Conservation (phyloP, 2,797 vertebrate genomes). For the Bovichtus variegatus region DNA sequence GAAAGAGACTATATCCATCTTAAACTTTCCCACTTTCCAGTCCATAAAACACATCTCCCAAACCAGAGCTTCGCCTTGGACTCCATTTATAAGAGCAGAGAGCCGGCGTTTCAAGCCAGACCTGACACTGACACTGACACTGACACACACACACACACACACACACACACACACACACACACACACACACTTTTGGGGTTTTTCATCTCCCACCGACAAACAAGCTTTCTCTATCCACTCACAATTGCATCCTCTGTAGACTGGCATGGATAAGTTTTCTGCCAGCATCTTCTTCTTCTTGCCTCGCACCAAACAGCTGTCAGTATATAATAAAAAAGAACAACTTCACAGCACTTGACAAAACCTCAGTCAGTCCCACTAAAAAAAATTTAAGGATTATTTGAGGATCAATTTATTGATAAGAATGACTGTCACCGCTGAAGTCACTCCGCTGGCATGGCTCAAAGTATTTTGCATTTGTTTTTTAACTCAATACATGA, state of each 20-base stretch:
- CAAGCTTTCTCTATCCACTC: too few relatives aligned
- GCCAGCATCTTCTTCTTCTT: too few relatives aligned
- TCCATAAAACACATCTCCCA: slow-evolving; percentile 75
- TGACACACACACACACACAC: neutral
- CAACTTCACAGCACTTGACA: too few relatives aligned
- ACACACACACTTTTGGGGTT: too few relatives aligned
- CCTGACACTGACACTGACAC: slow-evolving; percentile 20
- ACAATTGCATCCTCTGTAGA: too few relatives aligned
- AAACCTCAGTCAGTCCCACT: neutral
- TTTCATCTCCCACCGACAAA: too few relatives aligned
- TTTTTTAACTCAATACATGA: neutral
- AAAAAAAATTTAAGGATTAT: neutral
- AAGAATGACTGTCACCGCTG: neutral
- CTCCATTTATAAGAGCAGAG: slow-evolving; percentile 67
- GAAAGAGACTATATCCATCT: slow-evolving; percentile 67
- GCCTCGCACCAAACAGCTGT: too few relatives aligned
- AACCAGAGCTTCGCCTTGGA: slow-evolving; percentile 61
- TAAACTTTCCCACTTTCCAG: slow-evolving; percentile 75
- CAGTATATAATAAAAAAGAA: too few relatives aligned
- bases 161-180: too few relatives aligned
- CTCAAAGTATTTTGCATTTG: slow-evolving; percentile 10
- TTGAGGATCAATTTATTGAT: neutral
- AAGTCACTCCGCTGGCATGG: too few relatives aligned
- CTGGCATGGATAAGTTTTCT: too few relatives aligned
- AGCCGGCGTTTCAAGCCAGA: slow-evolving; percentile 62